Conservation (phyloP, 92 coral and sea anemone genomes). For the Epizoanthus stellaris region DNA sequence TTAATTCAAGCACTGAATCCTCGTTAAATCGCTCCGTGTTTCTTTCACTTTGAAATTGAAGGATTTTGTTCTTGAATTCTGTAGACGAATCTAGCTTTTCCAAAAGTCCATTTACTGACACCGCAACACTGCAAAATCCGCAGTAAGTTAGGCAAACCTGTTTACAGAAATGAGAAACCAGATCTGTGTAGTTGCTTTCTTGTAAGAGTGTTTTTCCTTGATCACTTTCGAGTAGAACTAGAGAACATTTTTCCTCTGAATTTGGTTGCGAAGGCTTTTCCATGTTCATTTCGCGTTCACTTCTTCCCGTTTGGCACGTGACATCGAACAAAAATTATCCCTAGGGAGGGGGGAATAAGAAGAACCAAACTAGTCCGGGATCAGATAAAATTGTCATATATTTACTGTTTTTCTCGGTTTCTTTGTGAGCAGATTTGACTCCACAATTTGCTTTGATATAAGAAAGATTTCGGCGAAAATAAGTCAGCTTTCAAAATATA, state of each 20-base stretch:
- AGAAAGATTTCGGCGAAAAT: no score
- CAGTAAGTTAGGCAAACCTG: slow-evolving; percentile 57
- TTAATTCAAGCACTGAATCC: slow-evolving; percentile 40
- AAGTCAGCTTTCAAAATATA: no score
- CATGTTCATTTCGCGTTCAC: not conserved
- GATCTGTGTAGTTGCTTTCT: slow-evolving; percentile 31
- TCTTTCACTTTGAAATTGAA: slow-evolving; percentile 3
- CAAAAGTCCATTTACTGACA: slow-evolving; percentile 55
- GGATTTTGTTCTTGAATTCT: not conserved
- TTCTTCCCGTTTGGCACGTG: not conserved
- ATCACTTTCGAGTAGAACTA: slow-evolving; percentile 30
- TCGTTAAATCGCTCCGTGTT: slow-evolving; percentile 27
- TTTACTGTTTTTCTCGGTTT: no score
- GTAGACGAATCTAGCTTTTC: slow-evolving; percentile 8
- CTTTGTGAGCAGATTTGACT: no score
- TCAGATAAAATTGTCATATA: no score
- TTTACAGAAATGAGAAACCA: slow-evolving; percentile 49
- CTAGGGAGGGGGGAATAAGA: no score
- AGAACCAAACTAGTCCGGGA: no score
- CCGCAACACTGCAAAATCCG: slow-evolving; percentile 65
- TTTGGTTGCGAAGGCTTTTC: slow-evolving; percentile 2
- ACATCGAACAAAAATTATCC: not conserved
- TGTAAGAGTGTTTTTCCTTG: slow-evolving; percentile 53
- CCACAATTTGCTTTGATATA: no score
- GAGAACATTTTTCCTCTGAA: not conserved